Base-by-base conservation (phyloP, 1,140 invertebrate species). In the Cydia strobilella region DNA sequence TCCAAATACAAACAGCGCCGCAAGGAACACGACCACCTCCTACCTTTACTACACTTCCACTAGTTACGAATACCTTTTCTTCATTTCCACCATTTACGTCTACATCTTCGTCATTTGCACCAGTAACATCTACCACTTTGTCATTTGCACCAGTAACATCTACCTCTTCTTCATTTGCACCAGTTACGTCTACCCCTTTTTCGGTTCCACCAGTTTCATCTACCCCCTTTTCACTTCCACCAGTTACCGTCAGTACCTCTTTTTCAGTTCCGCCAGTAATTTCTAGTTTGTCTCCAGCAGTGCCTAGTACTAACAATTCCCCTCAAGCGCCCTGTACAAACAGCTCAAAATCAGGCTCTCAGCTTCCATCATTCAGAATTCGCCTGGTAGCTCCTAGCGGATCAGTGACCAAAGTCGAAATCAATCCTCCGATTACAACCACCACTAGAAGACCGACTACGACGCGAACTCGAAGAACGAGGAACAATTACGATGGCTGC, bases 401-500 rank as follows among this genome's bases (percentile, higher is more conserved):
- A 3, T 84, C 87, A 0, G 83, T 86, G 48, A 90, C 88, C 1
- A 89, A 87, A 59, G 77, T 90, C 7, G 80, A 82, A 23, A 83
- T 89, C 1, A 86, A 87, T 39, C 83, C 82, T 18, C 71, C 80
- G 0, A 84, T 81, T 3, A 84, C 79, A 5, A 54, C 51, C n/a
- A 74, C 72, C n/a, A 87, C 87, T 15, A 80, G 76, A 54, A 81
- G 73, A 72, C 83, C 87, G 31, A 77, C 80, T 12, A 85, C 86
- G 0, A 86, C 81, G 1, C 76, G 76, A 74, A 79, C 77, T 42
- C 73, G 80, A 74, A 88, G 82, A 42, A 84, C 73, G 13, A 89
- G 81, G 66, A 90, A 92, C 71, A 77, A 74, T n/a, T 90, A 88
- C 65, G 86, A 90, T 45, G 76, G 76, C 3, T 92, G 90, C 73